These are phyloP conservation scores for Callospermophilus lateralis DNA, from an alignment of 2,113 vertebrate species.

Conservation along the genomic window DNA sequence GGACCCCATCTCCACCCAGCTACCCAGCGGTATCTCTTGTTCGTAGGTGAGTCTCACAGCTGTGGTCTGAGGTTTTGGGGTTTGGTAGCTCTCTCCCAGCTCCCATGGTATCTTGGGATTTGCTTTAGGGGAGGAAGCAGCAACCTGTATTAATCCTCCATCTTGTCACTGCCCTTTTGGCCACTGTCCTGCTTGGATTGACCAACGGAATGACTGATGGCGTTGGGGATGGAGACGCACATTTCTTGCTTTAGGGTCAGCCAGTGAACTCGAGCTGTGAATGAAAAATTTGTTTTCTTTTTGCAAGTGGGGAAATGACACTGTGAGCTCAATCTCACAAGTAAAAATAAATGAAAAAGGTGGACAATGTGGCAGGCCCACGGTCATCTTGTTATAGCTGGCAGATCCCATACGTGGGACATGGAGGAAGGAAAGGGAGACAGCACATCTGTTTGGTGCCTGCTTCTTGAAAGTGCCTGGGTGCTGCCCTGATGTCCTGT, in stretches of 20 bases:
- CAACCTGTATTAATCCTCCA: not conserved
- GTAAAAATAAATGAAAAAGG: not conserved
- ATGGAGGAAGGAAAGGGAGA: not conserved
- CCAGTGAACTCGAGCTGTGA: not conserved
- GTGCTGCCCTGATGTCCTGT: not conserved
- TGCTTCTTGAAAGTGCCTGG: rapidly evolving
- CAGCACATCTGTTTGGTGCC: not conserved
- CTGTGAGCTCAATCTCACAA: not conserved
- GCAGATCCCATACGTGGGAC: not conserved
- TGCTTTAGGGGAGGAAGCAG: not conserved
- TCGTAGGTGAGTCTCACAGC: not conserved
- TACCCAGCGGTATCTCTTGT: not conserved
- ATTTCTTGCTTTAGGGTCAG: not conserved
- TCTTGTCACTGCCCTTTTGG: not conserved
- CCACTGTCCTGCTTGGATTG: not conserved
- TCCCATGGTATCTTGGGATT: not conserved
- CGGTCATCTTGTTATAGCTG: not conserved
- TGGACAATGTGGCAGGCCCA: not conserved
- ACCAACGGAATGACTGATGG: not conserved
- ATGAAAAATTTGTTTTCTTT: not conserved
- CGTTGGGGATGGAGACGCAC: too few relatives aligned
- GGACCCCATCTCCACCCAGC: not conserved
- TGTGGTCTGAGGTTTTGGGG: not conserved
- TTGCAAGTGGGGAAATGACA: not conserved
- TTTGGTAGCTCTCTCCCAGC: not conserved